Evolutionary conservation across 2,113 vertebrate species (phyloP).

Genomic region (Eudyptes chrysolophus): DNA sequence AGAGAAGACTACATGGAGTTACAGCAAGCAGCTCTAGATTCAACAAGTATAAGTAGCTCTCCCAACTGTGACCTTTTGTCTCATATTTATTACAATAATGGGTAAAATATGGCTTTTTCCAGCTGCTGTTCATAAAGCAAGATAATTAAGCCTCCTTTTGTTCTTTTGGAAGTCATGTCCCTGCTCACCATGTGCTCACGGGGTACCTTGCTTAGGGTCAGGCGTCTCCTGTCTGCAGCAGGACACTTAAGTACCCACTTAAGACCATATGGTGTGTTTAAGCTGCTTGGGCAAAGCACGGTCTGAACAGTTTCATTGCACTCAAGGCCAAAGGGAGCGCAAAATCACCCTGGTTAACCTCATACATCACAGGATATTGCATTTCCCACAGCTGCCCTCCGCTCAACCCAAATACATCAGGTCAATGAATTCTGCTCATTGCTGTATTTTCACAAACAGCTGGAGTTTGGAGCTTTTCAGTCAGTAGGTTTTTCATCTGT

Average conservation of each 20-base stretch:
- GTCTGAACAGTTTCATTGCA: accelerated
- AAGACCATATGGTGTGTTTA: accelerated
- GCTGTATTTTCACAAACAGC: background rate
- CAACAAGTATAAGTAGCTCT: background rate
- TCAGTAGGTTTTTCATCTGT: background rate
- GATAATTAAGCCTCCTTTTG: background rate
- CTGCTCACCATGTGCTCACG: accelerated
- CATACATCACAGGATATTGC: accelerated
- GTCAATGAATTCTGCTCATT: background rate
- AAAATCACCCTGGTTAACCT: background rate
- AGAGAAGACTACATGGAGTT: background rate
- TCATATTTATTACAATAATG: background rate
- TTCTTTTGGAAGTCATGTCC: background rate
- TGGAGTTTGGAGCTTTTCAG: background rate
- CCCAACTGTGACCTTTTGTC: background rate
- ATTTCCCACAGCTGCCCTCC: background rate
- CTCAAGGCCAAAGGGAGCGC: accelerated
- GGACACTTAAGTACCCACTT: background rate
- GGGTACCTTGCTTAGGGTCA: background rate
- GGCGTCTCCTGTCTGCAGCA: background rate
- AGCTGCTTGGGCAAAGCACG: background rate
- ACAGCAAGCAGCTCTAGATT: background rate
- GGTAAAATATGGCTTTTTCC: background rate
- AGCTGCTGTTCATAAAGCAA: background rate
- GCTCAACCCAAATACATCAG: background rate